Percentiles rank a stretch among this genome's conserved stretches.
Conservation (phyloP, 2,888 invertebrate species). For the Timema podura region DNA sequence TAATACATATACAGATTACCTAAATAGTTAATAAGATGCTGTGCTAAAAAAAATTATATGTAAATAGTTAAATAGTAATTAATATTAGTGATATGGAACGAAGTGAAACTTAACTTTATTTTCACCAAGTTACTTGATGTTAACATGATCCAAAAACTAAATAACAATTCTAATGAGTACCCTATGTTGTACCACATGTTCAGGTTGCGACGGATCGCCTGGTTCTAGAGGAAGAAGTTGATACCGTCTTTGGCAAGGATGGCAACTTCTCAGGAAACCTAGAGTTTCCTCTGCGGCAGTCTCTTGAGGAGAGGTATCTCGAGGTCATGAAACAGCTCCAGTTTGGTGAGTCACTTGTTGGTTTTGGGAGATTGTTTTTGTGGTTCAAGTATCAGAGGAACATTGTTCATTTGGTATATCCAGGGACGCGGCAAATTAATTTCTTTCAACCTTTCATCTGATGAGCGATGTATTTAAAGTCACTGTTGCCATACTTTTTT, state of each 20-base stretch:
- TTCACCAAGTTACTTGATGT: neutral
- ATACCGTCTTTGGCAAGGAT: constrained; percentile 28
- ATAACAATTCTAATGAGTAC: too few species aligned
- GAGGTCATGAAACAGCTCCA: constrained; percentile 85
- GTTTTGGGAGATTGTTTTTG: neutral
- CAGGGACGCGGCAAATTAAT: too few species aligned
- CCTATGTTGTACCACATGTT: neutral
- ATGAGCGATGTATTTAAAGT: too few species aligned
- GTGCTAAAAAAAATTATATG: too few species aligned
- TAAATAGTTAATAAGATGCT: too few species aligned
- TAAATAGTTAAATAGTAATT: too few species aligned
- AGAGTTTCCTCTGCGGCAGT: constrained; percentile 51
- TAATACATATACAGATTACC: too few species aligned
- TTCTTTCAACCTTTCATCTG: too few species aligned
- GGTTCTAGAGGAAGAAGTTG: constrained; percentile 36
- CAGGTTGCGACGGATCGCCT: constrained; percentile 35
- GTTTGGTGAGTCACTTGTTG: constrained; percentile 60
- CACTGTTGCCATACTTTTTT: too few species aligned
- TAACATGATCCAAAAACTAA: neutral
- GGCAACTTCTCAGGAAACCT: constrained; percentile 33
- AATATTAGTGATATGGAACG: neutral
- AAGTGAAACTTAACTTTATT: neutral
- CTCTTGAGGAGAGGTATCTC: constrained; percentile 69
- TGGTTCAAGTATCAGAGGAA: too few species aligned
- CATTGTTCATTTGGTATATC: too few species aligned